Percentiles rank a stretch among this genome's conserved stretches.
phyloP scores from a whole-genome alignment of 2,113 vertebrate species.

The Sturnus vulgaris region DNA sequence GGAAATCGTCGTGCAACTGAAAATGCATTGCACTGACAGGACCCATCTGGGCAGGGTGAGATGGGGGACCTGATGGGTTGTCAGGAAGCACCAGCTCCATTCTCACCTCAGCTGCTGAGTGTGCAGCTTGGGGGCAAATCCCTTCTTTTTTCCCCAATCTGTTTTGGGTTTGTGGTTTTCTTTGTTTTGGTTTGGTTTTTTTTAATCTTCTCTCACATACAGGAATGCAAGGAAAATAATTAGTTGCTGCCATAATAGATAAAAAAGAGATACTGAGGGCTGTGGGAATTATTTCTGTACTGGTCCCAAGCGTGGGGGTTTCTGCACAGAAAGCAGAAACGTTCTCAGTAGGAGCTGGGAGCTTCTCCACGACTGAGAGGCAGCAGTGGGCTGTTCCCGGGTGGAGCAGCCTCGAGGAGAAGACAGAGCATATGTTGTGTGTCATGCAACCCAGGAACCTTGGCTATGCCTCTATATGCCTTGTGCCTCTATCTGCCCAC shows the following conservation, averaged over 20 bases:
- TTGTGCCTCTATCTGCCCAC: not conserved
- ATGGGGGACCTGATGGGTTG: not conserved
- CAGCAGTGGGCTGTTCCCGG: not conserved
- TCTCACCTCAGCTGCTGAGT: not conserved
- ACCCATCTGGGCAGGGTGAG: conserved; percentile 18
- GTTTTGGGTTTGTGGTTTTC: no score
- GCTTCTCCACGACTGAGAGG: not conserved
- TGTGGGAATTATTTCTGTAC: not conserved
- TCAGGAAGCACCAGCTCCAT: not conserved
- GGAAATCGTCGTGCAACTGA: not conserved
- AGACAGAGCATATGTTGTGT: not conserved
- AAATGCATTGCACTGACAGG: not conserved
- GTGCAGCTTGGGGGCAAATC: not conserved
- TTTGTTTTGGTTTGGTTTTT: not conserved
- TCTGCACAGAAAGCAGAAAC: not conserved
- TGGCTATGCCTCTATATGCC: not conserved
- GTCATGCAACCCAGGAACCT: not conserved
- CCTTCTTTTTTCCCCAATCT: not conserved
- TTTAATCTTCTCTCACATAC: not conserved
- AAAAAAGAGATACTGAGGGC: not conserved
- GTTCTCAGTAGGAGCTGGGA: not conserved
- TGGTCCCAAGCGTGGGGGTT: not conserved
- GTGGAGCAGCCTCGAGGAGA: not conserved
- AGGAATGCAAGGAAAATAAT: not conserved
- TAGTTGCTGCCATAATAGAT: not conserved